Base-by-base conservation (phyloP, 2,888 invertebrate genomes). In the Xanthia icteritia region DNA sequence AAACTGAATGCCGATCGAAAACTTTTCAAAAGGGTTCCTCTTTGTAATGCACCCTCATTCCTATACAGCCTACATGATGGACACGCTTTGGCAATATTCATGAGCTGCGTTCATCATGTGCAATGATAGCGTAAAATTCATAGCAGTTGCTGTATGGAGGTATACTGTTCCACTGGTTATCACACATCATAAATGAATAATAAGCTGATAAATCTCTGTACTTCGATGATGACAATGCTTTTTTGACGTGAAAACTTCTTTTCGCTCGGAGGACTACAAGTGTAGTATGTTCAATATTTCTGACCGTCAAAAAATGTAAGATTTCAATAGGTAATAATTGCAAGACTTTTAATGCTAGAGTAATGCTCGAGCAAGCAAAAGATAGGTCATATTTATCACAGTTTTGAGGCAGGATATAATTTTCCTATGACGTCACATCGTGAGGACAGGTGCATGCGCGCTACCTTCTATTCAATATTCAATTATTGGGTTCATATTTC, bases 81-180 rank as follows among this genome's bases (percentile, higher is more conserved):
- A 31, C 9, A 20, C 17, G 42, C 73, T 81, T 31, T n/a, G 36
- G n/a, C 27, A 81, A 36, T 77, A 77, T 77, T 77, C 81, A 81
- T 81, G 73, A 77, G 73, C 45, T 17, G 31, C 51, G 27, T 45
- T 39, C 69, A 42, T 61, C n/a, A 54, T 72, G 2, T 68, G 20
- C 39, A 81, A 61, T 36, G 17, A n/a, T 13, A 61, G 51, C 51
- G 45, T 23, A 6, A 42, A 61, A 45, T 36, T 54, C 58, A 42
- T 60, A 20, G 42, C 76, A 20, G 58, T 31, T 48, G n/a, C 31
- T 51, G 17, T 58, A n/a, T 3, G 31, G 15, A 42, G 23, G 23
- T 20, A 42, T 11, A 58, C 9, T 27, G n/a, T 36, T 15, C 9
- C 23, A 56, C 23, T 48, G 6, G 6, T 39, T 6, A 39, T 36